These are phyloP conservation scores for Sinopyrophorus schimmeli DNA, from an alignment of 2,888 invertebrate genomes.

Conservation along the genomic window DNA sequence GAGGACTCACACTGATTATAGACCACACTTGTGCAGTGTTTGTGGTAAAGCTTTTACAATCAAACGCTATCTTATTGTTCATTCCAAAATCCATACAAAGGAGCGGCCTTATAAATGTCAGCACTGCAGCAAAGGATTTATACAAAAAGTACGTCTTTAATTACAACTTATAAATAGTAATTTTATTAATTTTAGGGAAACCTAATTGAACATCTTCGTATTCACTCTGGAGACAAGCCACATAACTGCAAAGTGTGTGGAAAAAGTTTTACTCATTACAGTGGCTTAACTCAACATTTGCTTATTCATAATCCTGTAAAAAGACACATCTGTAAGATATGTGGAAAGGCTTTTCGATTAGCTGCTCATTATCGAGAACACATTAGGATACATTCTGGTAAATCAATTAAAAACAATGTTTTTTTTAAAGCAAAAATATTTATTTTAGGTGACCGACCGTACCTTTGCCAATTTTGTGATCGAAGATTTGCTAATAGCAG, in stretches of 20 bases:
- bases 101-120: slow-evolving; percentile 31
- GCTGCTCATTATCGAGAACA: slow-evolving; percentile 29
- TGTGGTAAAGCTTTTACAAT: slow-evolving; percentile 32
- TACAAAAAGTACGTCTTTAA: slow-evolving; percentile 25
- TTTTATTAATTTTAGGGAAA: slow-evolving; percentile 16
- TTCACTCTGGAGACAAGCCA: slow-evolving; percentile 33
- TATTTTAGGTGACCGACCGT: slow-evolving; percentile 39
- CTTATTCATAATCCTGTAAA: slow-evolving; percentile 25
- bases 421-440: not conserved
- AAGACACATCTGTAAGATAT: slow-evolving; percentile 28
- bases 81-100: slow-evolving; percentile 29
- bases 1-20: slow-evolving; percentile 23
- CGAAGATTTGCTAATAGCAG: slow-evolving; percentile 34
- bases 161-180: not conserved
- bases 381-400: slow-evolving; percentile 38
- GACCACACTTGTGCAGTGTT: slow-evolving; percentile 31
- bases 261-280: slow-evolving; percentile 32
- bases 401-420: not conserved
- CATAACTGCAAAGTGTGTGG: slow-evolving; percentile 33
- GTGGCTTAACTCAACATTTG: slow-evolving; percentile 32
- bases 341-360: slow-evolving; percentile 29
- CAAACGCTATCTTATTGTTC: slow-evolving; percentile 28
- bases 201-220: slow-evolving; percentile 32
- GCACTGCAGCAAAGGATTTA: slow-evolving; percentile 32
- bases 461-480: slow-evolving; percentile 37